Evolutionary conservation across 2,797 vertebrate species (phyloP).

Genomic region (Melanotaenia trifasciata): DNA sequence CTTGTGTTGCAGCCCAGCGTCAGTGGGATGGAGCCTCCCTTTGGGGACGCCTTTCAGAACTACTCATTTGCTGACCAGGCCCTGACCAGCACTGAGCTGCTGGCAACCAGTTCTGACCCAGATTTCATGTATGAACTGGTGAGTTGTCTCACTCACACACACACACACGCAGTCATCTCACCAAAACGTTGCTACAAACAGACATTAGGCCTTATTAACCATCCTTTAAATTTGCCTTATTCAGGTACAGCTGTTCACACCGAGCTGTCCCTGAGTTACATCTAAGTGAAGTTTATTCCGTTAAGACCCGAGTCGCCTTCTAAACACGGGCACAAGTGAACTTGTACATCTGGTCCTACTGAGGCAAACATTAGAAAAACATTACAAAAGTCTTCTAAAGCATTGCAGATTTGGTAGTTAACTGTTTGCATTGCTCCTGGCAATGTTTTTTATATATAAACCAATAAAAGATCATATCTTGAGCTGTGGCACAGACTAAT

Average conservation of each 20-base stretch:
- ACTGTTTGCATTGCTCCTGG: too few species aligned
- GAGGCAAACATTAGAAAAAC: not conserved
- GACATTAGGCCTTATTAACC: conserved; percentile 14
- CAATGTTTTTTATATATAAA: too few species aligned
- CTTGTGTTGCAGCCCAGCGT: conserved; percentile 89
- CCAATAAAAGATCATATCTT: too few species aligned
- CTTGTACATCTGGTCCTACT: not conserved
- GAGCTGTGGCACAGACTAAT: too few species aligned
- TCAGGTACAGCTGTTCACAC: conserved; percentile 46
- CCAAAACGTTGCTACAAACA: not conserved
- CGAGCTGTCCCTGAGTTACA: conserved; percentile 12
- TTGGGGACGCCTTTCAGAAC: conserved; percentile 98
- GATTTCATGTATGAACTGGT: conserved; percentile 99
- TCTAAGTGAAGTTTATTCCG: conserved; percentile 8
- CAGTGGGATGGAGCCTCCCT: conserved; percentile 99
- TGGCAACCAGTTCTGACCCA: conserved; percentile 96
- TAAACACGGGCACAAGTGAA: not conserved
- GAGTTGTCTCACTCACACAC: conserved; percentile 64
- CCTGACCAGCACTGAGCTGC: conserved; percentile 97
- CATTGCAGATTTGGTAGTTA: too few species aligned
- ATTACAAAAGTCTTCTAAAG: too few species aligned
- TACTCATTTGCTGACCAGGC: conserved; percentile 97
- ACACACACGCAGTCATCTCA: conserved; percentile 1
- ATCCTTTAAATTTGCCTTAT: conserved; percentile 21
- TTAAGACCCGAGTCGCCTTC: not conserved